Percentiles rank a stretch among this genome's conserved stretches.
Conservation (phyloP, 1,140 invertebrate species). For the Aricia agestis region DNA sequence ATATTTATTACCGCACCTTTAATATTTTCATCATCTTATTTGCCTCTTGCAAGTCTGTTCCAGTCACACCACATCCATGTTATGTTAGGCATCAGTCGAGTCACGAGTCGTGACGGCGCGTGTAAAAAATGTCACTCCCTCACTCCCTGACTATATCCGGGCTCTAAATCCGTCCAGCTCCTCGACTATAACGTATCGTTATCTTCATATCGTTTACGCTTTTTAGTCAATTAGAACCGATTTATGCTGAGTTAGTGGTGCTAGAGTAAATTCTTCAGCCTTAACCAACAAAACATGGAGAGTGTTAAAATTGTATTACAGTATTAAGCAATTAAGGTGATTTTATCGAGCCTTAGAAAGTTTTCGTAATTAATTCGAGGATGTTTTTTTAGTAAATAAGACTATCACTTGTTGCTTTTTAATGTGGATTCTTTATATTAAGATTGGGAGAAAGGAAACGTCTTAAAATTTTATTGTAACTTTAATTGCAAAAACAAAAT, state of each 20-base stretch:
- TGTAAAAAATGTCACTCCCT: slow-evolving; percentile 47
- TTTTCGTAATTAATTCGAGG: neutral
- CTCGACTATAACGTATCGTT: slow-evolving; percentile 25
- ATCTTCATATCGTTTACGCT: slow-evolving; percentile 10
- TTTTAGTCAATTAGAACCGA: slow-evolving; percentile 11
- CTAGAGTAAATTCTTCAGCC: neutral
- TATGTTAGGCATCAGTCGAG: slow-evolving; percentile 23
- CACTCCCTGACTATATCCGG: slow-evolving; percentile 50
- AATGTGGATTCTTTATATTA: no score
- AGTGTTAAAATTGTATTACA: neutral
- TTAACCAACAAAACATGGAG: neutral
- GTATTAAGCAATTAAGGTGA: neutral
- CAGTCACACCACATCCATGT: slow-evolving; percentile 17
- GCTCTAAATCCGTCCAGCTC: slow-evolving; percentile 52
- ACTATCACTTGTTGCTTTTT: no score
- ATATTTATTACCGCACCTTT: no score
- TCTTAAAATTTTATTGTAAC: no score
- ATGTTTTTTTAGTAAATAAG: neutral
- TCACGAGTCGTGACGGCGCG: slow-evolving; percentile 31
- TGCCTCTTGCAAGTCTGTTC: neutral
- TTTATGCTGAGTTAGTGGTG: neutral
- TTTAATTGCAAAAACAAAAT: no score
- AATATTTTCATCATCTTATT: no score
- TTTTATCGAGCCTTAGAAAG: neutral
- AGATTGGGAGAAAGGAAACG: no score